Percentiles rank a stretch among this genome's conserved stretches.
phyloP scores from a whole-genome alignment of 2,797 vertebrate species.

The Lepus townsendii region DNA sequence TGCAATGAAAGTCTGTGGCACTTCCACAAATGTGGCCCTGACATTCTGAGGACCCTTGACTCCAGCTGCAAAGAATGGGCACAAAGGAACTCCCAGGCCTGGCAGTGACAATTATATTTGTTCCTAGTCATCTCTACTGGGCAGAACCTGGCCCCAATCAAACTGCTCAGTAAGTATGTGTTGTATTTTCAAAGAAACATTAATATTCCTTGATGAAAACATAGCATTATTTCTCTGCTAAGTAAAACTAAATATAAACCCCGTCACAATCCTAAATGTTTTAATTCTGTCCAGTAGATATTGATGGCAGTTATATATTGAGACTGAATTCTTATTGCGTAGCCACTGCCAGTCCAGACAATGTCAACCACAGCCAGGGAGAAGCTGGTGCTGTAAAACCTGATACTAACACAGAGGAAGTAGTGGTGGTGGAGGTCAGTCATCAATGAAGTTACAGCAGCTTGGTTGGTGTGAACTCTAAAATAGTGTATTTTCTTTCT shows the following conservation, averaged over 20 bases:
- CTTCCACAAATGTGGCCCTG: background rate
- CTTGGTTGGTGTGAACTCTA: background rate
- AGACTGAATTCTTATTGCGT: background rate
- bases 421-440: background rate
- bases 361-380: background rate
- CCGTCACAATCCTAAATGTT: background rate
- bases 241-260: background rate
- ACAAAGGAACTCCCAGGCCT: accelerated
- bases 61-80: background rate
- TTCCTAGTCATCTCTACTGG: background rate
- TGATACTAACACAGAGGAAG: background rate
- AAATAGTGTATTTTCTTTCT: background rate
- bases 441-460: background rate
- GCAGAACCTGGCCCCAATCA: background rate
- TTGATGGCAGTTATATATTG: background rate
- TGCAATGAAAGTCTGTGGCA: background rate
- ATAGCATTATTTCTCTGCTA: background rate
- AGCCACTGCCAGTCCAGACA: background rate
- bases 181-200: background rate
- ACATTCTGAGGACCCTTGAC: background rate
- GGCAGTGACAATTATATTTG: background rate
- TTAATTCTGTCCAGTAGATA: background rate
- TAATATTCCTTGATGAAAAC: background rate
- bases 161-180: background rate
- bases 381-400: background rate